Base-by-base conservation (phyloP, 1,140 invertebrate genomes). In the Drosophila ficusphila region DNA sequence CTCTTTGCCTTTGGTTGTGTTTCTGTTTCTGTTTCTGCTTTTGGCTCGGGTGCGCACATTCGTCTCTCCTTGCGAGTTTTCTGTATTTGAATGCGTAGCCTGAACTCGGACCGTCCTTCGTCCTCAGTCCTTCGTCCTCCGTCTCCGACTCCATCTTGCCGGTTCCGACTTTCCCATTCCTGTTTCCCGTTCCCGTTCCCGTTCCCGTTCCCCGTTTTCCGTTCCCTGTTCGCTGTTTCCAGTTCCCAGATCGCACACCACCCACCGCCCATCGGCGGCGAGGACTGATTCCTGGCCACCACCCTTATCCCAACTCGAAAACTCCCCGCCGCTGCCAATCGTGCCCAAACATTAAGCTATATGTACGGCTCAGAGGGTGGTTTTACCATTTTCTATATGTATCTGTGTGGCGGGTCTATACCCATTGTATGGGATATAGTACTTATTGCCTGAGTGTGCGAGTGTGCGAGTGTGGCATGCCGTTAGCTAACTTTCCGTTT, bases 381-480 rank as follows among this genome's bases (percentile, higher is more conserved):
- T 85, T 85, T 85, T 85, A 85, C 81, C 81, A 88, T 85, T 85
- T 85, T 79, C 75, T 85, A 79, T 79, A 69, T 49, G 65, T 77
- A 64, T 72, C 31, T 48, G 39, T 52, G 23, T 72, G 38, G 38
- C 41, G n/a, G 41, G 41, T 78, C 44, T 75, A 57, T 76, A 60
- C 79, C 48, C 62, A 69, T 71, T 72, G 70, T 65, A 68, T 58
- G 62, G 68, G 48, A 64, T 83, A 74, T 83, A 81, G 77, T 82
- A 76, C 78, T 79, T 79, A 64, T 81, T 72, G 27, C 48, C 54
- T 51, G 16, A 44, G 46, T 74, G 25, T 53, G 34, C 67, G 51
- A 57, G 39, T 58, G 29, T 44, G 38, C 62, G 44, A 47, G 31
- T 68, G 57, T 58, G 64, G 76, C 76, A 61, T 81, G 78, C 78